A percentile compares a stretch with the other conserved stretches of the same genome.
These are phyloP conservation scores for Egretta garzetta DNA, from an alignment of 2,113 vertebrate genomes.

Conservation along the genomic window DNA sequence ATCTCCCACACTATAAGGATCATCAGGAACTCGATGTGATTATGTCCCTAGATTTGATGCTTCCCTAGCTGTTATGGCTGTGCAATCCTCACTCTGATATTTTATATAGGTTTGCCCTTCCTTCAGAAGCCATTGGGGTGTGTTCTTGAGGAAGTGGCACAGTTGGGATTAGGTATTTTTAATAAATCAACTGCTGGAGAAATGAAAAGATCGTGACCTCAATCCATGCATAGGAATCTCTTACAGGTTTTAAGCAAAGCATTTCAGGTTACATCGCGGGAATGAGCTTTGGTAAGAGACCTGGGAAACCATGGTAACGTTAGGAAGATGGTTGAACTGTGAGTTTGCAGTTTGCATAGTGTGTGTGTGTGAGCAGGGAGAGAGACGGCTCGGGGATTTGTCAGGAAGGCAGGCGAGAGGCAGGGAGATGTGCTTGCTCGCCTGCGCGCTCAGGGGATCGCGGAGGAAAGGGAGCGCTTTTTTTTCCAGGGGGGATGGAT, in stretches of 20 bases:
- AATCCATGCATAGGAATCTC: not conserved
- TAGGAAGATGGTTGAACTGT: not conserved
- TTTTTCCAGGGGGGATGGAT: not conserved
- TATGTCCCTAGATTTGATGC: not conserved
- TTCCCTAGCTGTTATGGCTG: not conserved
- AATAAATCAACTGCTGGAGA: not conserved
- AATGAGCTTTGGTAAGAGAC: not conserved
- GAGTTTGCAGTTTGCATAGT: not conserved
- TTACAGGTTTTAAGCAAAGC: not conserved
- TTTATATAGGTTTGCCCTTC: not conserved
- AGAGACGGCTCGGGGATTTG: fast-evolving
- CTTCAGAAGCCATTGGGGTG: not conserved
- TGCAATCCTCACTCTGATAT: not conserved
- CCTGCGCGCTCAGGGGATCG: fast-evolving
- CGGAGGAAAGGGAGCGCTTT: not conserved
- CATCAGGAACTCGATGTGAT: not conserved
- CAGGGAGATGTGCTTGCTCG: not conserved
- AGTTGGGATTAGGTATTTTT: not conserved
- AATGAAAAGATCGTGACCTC: not conserved
- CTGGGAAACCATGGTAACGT: slow-evolving; percentile 25
- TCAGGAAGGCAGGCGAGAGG: not conserved
- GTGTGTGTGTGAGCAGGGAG: not conserved
- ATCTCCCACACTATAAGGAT: not conserved
- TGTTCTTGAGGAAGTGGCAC: not conserved
- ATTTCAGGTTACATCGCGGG: not conserved